phyloP scores from a whole-genome alignment of 2,113 vertebrate genomes.

The Leptocoma aspasia region DNA sequence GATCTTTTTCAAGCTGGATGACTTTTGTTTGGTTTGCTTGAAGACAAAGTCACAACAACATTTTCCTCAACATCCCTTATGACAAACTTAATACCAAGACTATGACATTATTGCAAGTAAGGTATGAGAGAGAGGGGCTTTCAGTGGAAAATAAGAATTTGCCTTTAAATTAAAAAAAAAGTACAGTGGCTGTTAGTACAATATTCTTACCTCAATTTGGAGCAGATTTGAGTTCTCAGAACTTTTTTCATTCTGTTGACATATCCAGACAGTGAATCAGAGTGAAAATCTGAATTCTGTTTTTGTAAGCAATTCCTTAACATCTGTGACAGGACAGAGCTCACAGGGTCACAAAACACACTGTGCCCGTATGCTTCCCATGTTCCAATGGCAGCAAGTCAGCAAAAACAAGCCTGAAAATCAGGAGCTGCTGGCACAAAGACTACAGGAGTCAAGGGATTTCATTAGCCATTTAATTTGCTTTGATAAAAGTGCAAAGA shows the following conservation, averaged over 20 bases:
- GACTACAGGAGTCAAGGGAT: background rate
- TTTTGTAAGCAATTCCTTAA: background rate
- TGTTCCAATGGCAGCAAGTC: rapidly evolving
- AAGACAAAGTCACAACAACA: constrained; percentile 29
- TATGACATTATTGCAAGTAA: background rate
- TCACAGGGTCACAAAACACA: background rate
- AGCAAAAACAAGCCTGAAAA: background rate
- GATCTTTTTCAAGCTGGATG: background rate
- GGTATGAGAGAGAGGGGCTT: background rate
- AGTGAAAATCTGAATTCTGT: background rate
- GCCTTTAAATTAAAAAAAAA: background rate
- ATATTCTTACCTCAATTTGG: background rate
- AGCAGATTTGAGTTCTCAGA: background rate
- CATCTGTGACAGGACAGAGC: background rate
- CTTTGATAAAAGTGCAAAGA: background rate
- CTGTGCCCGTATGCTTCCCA: background rate
- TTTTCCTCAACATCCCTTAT: background rate
- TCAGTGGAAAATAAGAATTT: background rate
- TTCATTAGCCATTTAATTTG: background rate
- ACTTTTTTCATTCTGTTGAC: background rate
- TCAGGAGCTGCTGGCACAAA: background rate
- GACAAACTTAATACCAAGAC: background rate
- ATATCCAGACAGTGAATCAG: background rate
- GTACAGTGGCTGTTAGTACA: background rate
- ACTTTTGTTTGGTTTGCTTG: constrained; percentile 40